These are phyloP conservation scores for Leptinotarsa tumamoca DNA, from an alignment of 2,888 invertebrate species.

Conservation along the genomic window DNA sequence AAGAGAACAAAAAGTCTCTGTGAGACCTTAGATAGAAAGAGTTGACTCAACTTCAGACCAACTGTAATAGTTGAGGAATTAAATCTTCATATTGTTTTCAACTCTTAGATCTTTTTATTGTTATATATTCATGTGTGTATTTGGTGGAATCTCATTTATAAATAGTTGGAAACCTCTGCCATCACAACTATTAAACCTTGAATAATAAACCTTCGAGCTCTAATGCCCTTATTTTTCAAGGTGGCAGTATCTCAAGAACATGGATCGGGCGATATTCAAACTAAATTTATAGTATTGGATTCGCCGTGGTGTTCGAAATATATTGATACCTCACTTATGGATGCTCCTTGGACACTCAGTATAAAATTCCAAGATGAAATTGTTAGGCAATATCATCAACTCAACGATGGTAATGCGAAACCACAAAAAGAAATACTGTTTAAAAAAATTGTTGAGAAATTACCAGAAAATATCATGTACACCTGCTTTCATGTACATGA, in stretches of 20 bases:
- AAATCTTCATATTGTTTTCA: too few species aligned
- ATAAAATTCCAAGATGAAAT: constrained; percentile 5
- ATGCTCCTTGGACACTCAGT: constrained; percentile 21
- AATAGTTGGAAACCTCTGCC: too few species aligned
- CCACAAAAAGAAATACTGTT: background rate
- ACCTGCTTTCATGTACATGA: background rate
- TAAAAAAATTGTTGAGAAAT: background rate
- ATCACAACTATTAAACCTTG: too few species aligned
- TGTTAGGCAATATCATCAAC: background rate
- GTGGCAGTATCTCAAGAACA: background rate
- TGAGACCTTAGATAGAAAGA: too few species aligned
- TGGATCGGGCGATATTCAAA: background rate
- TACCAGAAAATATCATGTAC: background rate
- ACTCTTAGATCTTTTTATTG: too few species aligned
- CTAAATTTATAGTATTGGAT: background rate
- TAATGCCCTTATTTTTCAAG: background rate
- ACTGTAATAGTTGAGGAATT: too few species aligned
- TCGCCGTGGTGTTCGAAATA: constrained; percentile 15
- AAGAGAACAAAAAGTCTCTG: too few species aligned
- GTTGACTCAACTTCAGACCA: too few species aligned
- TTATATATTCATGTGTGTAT: too few species aligned
- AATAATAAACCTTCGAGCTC: too few species aligned
- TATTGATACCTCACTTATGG: constrained; percentile 19
- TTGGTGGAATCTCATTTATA: too few species aligned
- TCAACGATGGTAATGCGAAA: background rate